phyloP scores from a whole-genome alignment of 2,113 vertebrate species.

The Gnathochromis pfefferi region DNA sequence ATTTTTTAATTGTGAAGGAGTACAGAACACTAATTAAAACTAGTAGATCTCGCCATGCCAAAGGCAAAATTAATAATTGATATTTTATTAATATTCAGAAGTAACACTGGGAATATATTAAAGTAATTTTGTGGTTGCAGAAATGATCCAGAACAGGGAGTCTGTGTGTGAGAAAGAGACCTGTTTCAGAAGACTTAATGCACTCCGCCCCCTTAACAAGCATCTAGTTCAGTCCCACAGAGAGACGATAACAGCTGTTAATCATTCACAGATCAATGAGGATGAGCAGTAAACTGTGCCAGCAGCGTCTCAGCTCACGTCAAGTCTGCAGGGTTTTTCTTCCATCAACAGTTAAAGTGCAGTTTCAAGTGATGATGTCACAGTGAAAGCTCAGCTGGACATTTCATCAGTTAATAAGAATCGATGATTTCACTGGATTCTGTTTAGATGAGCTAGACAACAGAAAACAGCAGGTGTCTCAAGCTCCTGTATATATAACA shows the following conservation, averaged over 20 bases:
- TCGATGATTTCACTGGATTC: background rate
- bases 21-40: conserved; percentile 99
- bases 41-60: conserved; percentile 99
- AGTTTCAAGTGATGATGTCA: background rate
- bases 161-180: background rate
- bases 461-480: background rate
- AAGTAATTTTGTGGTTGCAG: conserved; percentile 91
- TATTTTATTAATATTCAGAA: conserved; percentile 99
- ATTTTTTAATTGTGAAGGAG: conserved; percentile 99
- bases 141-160: conserved; percentile 75
- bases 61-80: conserved; percentile 99
- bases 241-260: background rate
- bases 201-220: background rate
- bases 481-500: background rate
- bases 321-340: background rate
- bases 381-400: background rate
- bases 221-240: background rate
- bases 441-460: background rate
- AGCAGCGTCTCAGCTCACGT: background rate
- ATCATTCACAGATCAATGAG: background rate
- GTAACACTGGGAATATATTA: conserved; percentile 99
- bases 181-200: conserved; percentile 26
- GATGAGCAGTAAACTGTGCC: background rate
- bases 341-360: background rate
- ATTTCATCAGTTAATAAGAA: background rate